Evolutionary conservation across 2,113 vertebrate genomes (phyloP).

Genomic region (Actinemys pallida): DNA sequence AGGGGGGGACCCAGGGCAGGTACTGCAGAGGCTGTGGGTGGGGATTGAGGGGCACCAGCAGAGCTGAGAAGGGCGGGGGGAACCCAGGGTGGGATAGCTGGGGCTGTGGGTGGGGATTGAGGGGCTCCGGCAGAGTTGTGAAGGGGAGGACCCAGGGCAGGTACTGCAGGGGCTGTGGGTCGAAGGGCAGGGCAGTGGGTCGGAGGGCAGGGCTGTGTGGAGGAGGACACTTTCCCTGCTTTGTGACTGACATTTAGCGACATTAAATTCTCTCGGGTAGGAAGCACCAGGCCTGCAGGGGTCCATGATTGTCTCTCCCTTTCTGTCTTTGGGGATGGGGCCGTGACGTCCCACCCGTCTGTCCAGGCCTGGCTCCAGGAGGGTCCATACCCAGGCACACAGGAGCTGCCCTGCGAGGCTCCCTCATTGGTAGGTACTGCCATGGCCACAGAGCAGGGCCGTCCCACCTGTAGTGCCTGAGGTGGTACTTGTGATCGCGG

Average conservation of each 20-base stretch:
- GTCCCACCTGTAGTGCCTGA: slow-evolving; percentile 88
- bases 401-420: not conserved
- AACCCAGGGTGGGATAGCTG: no score
- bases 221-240: not conserved
- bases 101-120: no score
- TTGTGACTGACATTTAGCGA: not conserved
- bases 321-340: not conserved
- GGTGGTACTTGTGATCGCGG: slow-evolving; percentile 92
- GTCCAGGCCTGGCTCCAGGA: accelerated
- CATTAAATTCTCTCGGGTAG: not conserved
- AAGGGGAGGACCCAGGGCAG: no score
- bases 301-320: not conserved
- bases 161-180: no score
- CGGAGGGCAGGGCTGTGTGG: not conserved
- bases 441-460: accelerated
- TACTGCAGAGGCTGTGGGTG: no score
- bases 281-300: not conserved
- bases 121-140: no score
- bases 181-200: not conserved
- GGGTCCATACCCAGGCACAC: not conserved
- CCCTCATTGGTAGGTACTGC: not conserved
- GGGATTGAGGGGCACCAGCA: no score
- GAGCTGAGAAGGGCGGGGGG: no score
- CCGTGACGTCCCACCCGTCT: not conserved
- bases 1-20: no score